Evolutionary conservation across 2,888 invertebrate genomes (phyloP), one percentile per base, ranked within the genome.

Genomic region (Deroplatys truncata): DNA sequence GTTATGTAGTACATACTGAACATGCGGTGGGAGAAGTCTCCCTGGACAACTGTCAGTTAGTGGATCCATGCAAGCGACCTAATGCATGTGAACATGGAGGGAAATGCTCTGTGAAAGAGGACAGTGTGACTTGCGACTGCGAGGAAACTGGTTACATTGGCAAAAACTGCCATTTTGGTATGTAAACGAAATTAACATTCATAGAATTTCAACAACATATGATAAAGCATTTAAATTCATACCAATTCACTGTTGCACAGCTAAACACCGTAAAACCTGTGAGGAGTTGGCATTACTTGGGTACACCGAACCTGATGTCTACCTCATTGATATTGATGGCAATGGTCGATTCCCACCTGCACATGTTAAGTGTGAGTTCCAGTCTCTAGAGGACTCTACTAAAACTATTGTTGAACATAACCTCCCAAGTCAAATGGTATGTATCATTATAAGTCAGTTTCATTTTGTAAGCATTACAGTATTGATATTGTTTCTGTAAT

Each of bases 61-160:
- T 98, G 2, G 97, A 98, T 93, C 98, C 98, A 0, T 98, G 98
- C 92, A 96, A 96, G 82, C 94, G 98, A 91, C 98, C 98, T 0
- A 98, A 98, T 92, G 98, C 98, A 85, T 98, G 98, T 92, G 98
- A 98, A 92, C 98, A 99, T 92, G 98, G 97, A 1, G 98, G 98
- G 0, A 96, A 97, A 92, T 99, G 98, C 93, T 97, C 98, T 35
- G 97, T 98, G 0, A 96, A 97, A 92, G 98, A 98, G 93, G 97
- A 98, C 92, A 95, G 96, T 89, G 96, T 98, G 84, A 97, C 96
- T 56, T 99, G 99, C 93, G 98, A 98, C 92, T 99, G 98, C 93
- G 96, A 96, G 84, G 97, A 96, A 91, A 98, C 98, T 8, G 98
- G 98, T 0, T 99, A 98, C 92, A 97, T 97, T 85, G 99, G 99